A percentile compares a stretch with the other conserved stretches of the same genome.
These are phyloP conservation scores for Miltochrista miniata DNA, from an alignment of 2,888 invertebrate genomes.

Conservation along the genomic window DNA sequence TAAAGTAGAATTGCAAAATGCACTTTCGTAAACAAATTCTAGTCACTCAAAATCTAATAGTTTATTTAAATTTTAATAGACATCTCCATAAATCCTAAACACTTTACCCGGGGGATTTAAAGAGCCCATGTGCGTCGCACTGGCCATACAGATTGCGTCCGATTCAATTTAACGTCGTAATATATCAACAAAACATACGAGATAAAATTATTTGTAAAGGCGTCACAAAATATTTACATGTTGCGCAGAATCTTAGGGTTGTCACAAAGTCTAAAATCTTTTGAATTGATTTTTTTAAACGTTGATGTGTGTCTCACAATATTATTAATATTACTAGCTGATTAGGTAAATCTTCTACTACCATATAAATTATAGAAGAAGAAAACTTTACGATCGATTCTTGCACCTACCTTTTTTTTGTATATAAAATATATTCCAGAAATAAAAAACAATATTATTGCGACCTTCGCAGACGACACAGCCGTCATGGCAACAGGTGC, in stretches of 20 bases:
- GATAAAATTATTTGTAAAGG: slow-evolving; percentile 79
- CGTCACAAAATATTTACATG: slow-evolving; percentile 71
- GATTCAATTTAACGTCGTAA: slow-evolving; percentile 77
- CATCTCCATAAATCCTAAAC: slow-evolving; percentile 37
- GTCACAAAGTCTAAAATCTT: slow-evolving; percentile 14
- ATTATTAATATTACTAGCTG: too few species aligned
- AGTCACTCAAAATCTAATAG: slow-evolving; percentile 12
- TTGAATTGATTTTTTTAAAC: too few species aligned
- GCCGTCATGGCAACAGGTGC: too few species aligned
- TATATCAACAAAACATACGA: slow-evolving; percentile 76
- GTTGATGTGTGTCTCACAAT: too few species aligned
- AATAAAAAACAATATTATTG: too few species aligned
- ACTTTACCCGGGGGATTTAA: slow-evolving; percentile 48
- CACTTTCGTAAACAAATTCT: slow-evolving; percentile 10
- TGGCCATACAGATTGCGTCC: slow-evolving; percentile 68
- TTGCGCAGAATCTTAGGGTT: slow-evolving; percentile 50
- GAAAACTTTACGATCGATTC: too few species aligned
- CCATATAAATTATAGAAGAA: too few species aligned
- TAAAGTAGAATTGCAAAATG: background rate
- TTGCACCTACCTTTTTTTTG: too few species aligned
- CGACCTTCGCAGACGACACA: too few species aligned
- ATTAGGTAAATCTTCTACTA: too few species aligned
- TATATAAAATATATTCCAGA: too few species aligned
- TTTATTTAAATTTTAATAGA: slow-evolving; percentile 24
- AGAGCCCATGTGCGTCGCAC: slow-evolving; percentile 58